These are phyloP conservation scores for Metopolophium dirhodum DNA, from an alignment of 1,140 invertebrate genomes.

Conservation along the genomic window DNA sequence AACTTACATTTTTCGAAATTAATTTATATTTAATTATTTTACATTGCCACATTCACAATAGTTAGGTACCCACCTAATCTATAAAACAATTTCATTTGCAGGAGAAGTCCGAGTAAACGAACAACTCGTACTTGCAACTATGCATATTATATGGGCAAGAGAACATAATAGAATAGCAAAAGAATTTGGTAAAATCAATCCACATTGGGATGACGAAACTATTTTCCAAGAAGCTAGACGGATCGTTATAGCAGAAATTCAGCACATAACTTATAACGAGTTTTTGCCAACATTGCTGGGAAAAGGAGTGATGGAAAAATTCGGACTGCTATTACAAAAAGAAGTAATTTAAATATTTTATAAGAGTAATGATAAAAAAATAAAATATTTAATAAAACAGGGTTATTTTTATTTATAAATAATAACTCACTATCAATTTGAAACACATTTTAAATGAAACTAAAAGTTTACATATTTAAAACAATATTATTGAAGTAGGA, in stretches of 20 bases:
- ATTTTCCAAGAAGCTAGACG: constrained; percentile 87
- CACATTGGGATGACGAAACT: constrained; percentile 86
- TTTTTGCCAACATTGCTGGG: constrained; percentile 92
- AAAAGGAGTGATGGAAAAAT: constrained; percentile 92
- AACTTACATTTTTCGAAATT: too few species aligned
- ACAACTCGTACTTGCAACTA: constrained; percentile 66
- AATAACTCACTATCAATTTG: neutral
- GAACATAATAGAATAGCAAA: constrained; percentile 91
- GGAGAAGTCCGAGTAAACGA: constrained; percentile 67
- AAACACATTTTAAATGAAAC: too few species aligned
- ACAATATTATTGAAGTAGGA: too few species aligned
- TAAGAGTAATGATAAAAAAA: neutral
- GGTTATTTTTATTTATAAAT: neutral
- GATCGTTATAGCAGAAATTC: constrained; percentile 88
- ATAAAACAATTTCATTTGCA: constrained; percentile 34
- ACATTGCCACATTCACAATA: too few species aligned
- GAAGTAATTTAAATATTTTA: constrained; percentile 67
- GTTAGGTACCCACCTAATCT: neutral
- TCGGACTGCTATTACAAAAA: constrained; percentile 83
- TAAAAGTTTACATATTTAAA: too few species aligned
- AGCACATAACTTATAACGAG: constrained; percentile 94
- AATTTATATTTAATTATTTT: too few species aligned
- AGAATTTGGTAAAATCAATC: constrained; percentile 76
- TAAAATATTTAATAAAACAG: neutral
- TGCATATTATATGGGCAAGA: constrained; percentile 67